phyloP scores from a whole-genome alignment of 2,113 vertebrate genomes.

The Elaphurus davidianus region DNA sequence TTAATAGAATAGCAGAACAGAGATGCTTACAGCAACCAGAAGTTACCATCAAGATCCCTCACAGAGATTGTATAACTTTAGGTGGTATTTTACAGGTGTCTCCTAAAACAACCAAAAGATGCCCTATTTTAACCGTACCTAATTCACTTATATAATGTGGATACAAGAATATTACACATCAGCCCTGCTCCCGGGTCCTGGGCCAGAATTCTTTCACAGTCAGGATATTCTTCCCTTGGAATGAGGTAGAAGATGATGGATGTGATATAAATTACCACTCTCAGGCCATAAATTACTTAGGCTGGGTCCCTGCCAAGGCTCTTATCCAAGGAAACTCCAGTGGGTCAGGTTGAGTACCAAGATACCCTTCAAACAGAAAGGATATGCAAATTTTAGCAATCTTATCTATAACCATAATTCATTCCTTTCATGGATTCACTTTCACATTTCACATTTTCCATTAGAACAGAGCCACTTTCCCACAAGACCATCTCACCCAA shows the following conservation, averaged over 20 bases:
- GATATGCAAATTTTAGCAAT: constrained; percentile 46
- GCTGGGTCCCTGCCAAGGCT: constrained; percentile 21
- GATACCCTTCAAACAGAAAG: constrained; percentile 38
- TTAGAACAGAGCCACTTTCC: constrained; percentile 16
- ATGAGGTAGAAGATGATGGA: constrained; percentile 35
- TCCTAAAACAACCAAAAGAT: neutral
- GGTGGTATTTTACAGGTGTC: neutral
- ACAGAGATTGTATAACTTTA: neutral
- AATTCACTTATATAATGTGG: neutral
- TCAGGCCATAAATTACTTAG: constrained; percentile 35
- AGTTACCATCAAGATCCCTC: neutral
- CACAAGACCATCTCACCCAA: neutral
- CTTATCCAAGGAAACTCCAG: neutral
- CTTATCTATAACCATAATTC: constrained; percentile 28
- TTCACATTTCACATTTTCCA: neutral
- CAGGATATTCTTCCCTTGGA: neutral
- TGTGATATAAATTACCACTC: constrained; percentile 44
- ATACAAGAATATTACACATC: neutral
- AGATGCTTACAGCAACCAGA: neutral
- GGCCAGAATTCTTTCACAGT: neutral
- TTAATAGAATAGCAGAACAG: constrained; percentile 14
- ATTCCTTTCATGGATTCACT: constrained; percentile 27
- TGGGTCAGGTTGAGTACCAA: constrained; percentile 12
- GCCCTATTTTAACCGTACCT: neutral
- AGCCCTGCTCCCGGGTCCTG: neutral